phyloP scores from a whole-genome alignment of 64 coral and sea anemone species.

The Stichodactyla helianthus region DNA sequence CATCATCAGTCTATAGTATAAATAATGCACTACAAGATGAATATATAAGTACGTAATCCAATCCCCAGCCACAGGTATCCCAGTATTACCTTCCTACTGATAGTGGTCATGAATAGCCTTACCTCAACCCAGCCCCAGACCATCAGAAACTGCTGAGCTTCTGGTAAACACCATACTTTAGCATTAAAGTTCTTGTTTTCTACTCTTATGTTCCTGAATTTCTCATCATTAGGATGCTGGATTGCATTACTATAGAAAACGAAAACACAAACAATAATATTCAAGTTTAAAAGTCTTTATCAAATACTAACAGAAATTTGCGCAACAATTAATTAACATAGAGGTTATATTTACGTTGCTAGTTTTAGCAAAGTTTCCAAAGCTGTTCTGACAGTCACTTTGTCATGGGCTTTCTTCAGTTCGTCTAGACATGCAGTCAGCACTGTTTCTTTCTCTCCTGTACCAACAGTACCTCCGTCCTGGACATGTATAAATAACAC shows the following conservation, averaged over 20 bases:
- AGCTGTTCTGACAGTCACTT: constrained; percentile 44
- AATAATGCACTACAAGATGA: background rate
- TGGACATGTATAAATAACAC: background rate
- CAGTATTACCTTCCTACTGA: too few relatives aligned
- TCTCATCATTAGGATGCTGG: constrained; percentile 64
- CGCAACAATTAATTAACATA: background rate
- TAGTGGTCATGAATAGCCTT: background rate
- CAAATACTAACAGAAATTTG: background rate
- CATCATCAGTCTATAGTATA: background rate
- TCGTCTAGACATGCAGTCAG: constrained; percentile 38
- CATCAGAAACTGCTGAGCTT: constrained; percentile 73
- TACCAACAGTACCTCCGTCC: constrained; percentile 51
- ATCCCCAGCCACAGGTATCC: too few relatives aligned
- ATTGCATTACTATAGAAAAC: constrained; percentile 54
- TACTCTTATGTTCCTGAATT: constrained; percentile 59
- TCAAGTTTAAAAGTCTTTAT: background rate
- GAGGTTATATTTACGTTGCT: constrained; percentile 40
- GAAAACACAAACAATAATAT: background rate
- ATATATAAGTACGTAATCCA: too few relatives aligned
- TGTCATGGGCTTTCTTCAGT: constrained; percentile 49
- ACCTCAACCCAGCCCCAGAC: constrained; percentile 82
- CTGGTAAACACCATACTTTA: constrained; percentile 72
- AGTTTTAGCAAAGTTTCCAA: constrained; percentile 68
- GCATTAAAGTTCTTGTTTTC: constrained; percentile 66
- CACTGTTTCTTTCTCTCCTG: constrained; percentile 56